phyloP scores from a whole-genome alignment of 2,888 invertebrate genomes.

The Epinotia demarniana region DNA sequence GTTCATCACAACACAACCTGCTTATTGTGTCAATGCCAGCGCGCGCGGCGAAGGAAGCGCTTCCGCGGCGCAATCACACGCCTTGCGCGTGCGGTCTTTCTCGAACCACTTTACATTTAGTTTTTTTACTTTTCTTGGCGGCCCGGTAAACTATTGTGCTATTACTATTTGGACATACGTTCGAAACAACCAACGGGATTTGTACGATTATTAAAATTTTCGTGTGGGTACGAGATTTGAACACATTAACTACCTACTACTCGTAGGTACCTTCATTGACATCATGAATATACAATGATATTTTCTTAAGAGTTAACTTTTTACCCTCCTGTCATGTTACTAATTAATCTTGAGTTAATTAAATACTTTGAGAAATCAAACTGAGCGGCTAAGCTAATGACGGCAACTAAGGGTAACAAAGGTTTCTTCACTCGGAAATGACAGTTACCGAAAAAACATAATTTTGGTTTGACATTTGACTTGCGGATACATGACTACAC shows the following conservation, averaged over 20 bases:
- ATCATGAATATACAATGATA: background rate
- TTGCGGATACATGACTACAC: slow-evolving; percentile 15
- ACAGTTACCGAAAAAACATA: background rate
- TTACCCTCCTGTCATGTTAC: background rate
- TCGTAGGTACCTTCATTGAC: background rate
- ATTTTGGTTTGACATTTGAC: slow-evolving; percentile 7
- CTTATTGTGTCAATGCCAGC: slow-evolving; percentile 36
- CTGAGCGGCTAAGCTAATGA: background rate
- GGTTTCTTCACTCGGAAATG: background rate
- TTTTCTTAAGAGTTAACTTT: background rate
- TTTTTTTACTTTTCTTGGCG: slow-evolving; percentile 4
- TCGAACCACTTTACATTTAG: slow-evolving; percentile 21
- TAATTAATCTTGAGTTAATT: background rate
- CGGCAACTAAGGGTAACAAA: background rate
- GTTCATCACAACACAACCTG: slow-evolving; percentile 15
- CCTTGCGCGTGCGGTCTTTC: slow-evolving; percentile 16
- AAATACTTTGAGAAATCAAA: background rate
- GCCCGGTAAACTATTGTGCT: background rate
- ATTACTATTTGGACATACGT: background rate
- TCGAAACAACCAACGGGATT: no score
- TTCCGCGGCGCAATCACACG: slow-evolving; percentile 27
- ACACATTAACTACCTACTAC: background rate
- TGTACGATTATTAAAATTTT: background rate
- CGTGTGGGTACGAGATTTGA: background rate
- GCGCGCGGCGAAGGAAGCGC: slow-evolving; percentile 27